Base-by-base conservation (phyloP, 2,888 invertebrate species). In the Parnassius mnemosyne region DNA sequence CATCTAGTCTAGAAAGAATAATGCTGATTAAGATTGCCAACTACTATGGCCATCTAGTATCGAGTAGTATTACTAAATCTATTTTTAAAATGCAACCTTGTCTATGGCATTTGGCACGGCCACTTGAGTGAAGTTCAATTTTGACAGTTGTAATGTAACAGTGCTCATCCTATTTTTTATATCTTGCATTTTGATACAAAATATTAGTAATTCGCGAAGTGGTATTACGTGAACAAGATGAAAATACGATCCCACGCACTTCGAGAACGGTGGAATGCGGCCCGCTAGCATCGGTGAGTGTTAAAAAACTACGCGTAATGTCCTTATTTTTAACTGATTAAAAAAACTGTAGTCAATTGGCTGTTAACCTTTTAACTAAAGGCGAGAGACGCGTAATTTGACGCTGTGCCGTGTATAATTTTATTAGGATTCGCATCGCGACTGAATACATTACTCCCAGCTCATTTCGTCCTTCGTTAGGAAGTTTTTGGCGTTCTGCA, bases 341-440 rank as follows among this genome's bases (percentile, higher is more conserved):
- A 86, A 89, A 89, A 89, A 88, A 87, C 87, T 82, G 85, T 89
- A 88, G 90, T 92, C 92, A 92, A 92, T 92, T 92, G 92, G 77
- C 83, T 91, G 90, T 92, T 92, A 92, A 92, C 92, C 92, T 92
- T 92, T 92, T 92, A 92, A 92, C 91, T 91, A 87, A 89, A 89
- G 89, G 88, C 89, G 86, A 85, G 87, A 89, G 84, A 83, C 83
- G 87, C 88, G 91, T 91, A 91, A 91, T 91, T 89, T 88, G 90
- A 91, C 89, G 89, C 90, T 89, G 78, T 82, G 83, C 81, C 81
- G 84, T 87, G 85, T 89, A 87, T 91, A 91, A 91, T 91, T 90
- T 89, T 90, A 90, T 91, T 90, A 91, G 87, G 81, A 83, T 80
- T 85, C 81, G 81, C 75, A 76, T 81, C 72, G 83, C 73, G 79